phyloP scores from a whole-genome alignment of 2,888 invertebrate species.

The Synanthedon formicaeformis region DNA sequence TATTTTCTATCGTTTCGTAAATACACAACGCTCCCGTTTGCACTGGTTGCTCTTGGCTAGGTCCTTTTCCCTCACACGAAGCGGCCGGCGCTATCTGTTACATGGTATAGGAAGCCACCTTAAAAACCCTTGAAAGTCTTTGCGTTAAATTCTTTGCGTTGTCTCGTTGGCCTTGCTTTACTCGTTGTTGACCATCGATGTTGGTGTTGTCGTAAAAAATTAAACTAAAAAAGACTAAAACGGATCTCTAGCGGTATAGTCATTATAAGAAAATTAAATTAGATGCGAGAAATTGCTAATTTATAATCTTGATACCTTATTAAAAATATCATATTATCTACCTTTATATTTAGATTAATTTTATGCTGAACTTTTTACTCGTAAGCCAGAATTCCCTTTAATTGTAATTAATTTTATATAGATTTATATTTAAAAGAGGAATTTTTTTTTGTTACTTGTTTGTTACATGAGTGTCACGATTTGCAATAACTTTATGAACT shows the following conservation, averaged over 20 bases:
- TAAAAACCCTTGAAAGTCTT: no score
- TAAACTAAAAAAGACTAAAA: background rate
- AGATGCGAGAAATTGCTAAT: conserved; percentile 19
- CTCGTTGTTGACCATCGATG: background rate
- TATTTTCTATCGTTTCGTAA: no score
- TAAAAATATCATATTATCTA: conserved; percentile 18
- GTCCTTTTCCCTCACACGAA: no score
- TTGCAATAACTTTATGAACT: background rate
- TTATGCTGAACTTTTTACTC: conserved; percentile 61
- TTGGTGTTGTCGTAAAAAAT: background rate
- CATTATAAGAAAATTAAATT: conserved; percentile 7
- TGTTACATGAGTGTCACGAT: background rate
- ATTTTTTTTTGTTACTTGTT: background rate
- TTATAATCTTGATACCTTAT: conserved; percentile 32
- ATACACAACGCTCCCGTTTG: no score
- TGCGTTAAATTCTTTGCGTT: no score
- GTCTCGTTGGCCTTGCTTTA: no score
- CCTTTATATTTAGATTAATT: conserved; percentile 12
- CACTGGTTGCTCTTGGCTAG: no score
- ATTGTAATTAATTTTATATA: background rate
- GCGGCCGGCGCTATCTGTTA: no score
- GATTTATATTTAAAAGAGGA: background rate
- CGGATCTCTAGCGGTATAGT: conserved; percentile 7
- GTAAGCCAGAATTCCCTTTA: conserved; percentile 28
- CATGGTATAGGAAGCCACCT: no score